Percentiles rank a stretch among this genome's conserved stretches.
Conservation (phyloP, 2,888 invertebrate species). For the Cataglyphis rosenhaueri region DNA sequence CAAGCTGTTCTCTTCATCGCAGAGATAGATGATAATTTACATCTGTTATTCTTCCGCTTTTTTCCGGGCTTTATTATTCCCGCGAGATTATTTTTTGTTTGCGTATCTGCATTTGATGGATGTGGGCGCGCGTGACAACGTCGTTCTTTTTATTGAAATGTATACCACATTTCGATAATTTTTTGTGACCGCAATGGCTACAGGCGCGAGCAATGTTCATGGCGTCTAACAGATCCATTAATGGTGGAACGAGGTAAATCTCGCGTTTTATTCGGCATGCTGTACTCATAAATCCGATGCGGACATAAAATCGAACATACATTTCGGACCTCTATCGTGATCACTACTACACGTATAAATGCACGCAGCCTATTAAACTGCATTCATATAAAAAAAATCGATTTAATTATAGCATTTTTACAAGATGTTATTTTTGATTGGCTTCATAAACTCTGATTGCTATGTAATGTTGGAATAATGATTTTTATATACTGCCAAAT, state of each 20-base stretch:
- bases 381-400: constrained; percentile 9
- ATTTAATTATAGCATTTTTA: constrained; percentile 44
- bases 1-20: neutral
- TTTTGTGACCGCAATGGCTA: neutral
- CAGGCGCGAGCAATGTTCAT: neutral
- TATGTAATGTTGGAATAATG: neutral
- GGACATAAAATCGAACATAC: constrained; percentile 49
- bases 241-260: constrained; percentile 9
- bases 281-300: constrained; percentile 41
- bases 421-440: neutral
- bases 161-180: constrained; percentile 9
- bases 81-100: constrained; percentile 19
- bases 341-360: constrained; percentile 12
- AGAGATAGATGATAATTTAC: constrained; percentile 31
- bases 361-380: constrained; percentile 34
- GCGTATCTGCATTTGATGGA: neutral
- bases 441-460: constrained; percentile 7
- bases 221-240: constrained; percentile 31
- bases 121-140: neutral
- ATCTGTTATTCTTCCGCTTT: neutral
- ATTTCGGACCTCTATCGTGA: constrained; percentile 15
- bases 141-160: constrained; percentile 26
- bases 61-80: neutral
- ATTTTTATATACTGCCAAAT: constrained; percentile 12
- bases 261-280: constrained; percentile 17